Evolutionary conservation across 1,140 invertebrate species (phyloP).

Genomic region (Zaprionus tsacasi): DNA sequence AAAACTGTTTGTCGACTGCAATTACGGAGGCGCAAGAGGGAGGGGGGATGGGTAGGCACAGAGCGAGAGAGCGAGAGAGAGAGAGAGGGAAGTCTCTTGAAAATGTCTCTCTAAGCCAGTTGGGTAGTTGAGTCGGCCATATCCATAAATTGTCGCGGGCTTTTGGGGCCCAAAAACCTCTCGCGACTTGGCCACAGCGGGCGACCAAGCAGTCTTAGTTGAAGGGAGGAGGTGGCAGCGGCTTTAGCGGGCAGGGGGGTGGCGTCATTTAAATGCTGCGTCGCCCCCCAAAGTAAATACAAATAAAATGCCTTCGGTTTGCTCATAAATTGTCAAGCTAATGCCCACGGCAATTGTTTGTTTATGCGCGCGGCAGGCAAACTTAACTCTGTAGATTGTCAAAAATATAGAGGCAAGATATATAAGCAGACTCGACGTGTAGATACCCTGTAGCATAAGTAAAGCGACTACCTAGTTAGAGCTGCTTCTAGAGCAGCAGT

Average conservation of each 20-base stretch:
- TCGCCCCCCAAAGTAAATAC: conserved; percentile 30
- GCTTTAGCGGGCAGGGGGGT: background rate
- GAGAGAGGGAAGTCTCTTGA: no score
- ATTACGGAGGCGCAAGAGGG: conserved; percentile 18
- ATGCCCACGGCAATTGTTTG: conserved; percentile 45
- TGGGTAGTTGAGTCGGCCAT: conserved; percentile 17
- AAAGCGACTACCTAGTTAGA: no score
- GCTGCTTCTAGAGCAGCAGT: no score
- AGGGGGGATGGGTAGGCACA: background rate
- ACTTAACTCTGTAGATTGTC: conserved; percentile 33
- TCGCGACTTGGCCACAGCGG: conserved; percentile 24
- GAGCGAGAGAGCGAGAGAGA: background rate
- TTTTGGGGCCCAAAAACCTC: conserved; percentile 24
- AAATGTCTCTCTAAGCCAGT: conserved; percentile 50
- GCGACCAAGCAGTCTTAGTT: background rate
- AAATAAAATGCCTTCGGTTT: conserved; percentile 47
- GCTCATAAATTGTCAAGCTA: conserved; percentile 41
- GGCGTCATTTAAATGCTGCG: conserved; percentile 40
- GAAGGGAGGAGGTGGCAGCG: background rate
- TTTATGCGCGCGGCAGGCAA: conserved; percentile 23
- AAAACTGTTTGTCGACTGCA: conserved; percentile 36
- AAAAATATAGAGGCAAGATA: conserved; percentile 12
- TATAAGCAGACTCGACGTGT: background rate
- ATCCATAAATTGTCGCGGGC: conserved; percentile 53
- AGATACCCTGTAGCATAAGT: background rate